A percentile compares a stretch with the other conserved stretches of the same genome.
Evolutionary conservation across 1,140 invertebrate genomes (phyloP).

Genomic region (Myzus persicae): DNA sequence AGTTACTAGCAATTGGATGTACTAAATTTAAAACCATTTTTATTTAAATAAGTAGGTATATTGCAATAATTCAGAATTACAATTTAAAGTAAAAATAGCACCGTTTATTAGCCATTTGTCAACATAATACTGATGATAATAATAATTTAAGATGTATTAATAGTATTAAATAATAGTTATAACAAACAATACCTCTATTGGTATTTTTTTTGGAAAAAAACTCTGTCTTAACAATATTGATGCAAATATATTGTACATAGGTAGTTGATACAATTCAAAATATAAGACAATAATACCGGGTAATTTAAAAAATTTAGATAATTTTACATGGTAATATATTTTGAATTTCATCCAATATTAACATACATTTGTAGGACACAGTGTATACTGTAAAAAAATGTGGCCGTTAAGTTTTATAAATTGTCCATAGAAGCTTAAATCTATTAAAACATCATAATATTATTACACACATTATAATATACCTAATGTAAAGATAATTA

Average conservation of each 20-base stretch:
- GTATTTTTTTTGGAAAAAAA: neutral
- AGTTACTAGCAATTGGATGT: neutral
- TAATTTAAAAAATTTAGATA: neutral
- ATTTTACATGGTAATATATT: neutral
- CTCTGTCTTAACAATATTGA: no score
- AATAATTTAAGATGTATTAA: neutral
- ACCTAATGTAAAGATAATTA: neutral
- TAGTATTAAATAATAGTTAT: neutral
- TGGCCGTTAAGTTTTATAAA: neutral
- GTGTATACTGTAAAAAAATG: neutral
- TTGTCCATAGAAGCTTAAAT: neutral
- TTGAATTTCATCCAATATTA: neutral
- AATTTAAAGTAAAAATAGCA: neutral
- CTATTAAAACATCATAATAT: neutral
- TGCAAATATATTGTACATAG: neutral
- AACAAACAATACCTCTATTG: constrained; percentile 21
- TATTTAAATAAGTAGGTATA: neutral
- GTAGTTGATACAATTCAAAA: neutral
- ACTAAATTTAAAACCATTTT: neutral
- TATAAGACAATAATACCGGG: neutral
- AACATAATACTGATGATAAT: neutral
- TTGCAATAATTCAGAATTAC: neutral
- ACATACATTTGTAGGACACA: neutral
- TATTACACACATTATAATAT: neutral
- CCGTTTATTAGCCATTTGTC: neutral